Percentiles rank a stretch among this genome's conserved stretches.
Evolutionary conservation across 2,888 invertebrate genomes (phyloP).

Genomic region (Diarsia brunnea): DNA sequence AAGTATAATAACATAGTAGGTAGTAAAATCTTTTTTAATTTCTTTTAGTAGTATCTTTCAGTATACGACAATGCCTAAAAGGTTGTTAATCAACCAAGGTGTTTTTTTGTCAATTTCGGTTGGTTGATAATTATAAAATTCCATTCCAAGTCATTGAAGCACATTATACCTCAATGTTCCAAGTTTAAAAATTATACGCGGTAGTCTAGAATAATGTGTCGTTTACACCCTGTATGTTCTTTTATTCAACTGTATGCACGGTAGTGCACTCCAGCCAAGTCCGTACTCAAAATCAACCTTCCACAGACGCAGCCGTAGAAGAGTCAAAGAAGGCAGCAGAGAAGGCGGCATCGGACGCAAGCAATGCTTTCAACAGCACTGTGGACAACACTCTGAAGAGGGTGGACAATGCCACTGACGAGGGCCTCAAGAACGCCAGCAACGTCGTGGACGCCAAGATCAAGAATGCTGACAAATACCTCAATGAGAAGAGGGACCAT

Average conservation of each 20-base stretch:
- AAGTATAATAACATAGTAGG: slow-evolving; percentile 67
- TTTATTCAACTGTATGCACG: not conserved
- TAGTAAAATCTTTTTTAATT: too few species aligned
- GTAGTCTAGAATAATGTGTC: too few species aligned
- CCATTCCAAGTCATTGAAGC: too few species aligned
- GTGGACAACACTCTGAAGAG: slow-evolving; percentile 86
- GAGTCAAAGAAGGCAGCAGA: slow-evolving; percentile 89
- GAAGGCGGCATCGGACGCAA: slow-evolving; percentile 87
- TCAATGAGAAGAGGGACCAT: slow-evolving; percentile 91
- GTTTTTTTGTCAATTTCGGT: not conserved
- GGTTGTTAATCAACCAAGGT: not conserved
- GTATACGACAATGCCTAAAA: too few species aligned
- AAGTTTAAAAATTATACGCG: too few species aligned
- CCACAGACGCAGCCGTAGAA: slow-evolving; percentile 84
- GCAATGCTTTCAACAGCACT: slow-evolving; percentile 83
- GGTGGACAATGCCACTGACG: slow-evolving; percentile 87
- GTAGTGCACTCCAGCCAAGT: slow-evolving; percentile 4
- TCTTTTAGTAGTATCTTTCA: too few species aligned
- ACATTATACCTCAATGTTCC: too few species aligned
- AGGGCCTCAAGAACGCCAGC: slow-evolving; percentile 90
- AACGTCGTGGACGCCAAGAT: slow-evolving; percentile 91
- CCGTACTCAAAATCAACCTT: not conserved
- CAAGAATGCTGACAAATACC: slow-evolving; percentile 91
- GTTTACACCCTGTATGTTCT: not conserved
- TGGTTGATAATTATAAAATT: too few species aligned